Percentiles rank a stretch among this genome's conserved stretches.
Conservation (phyloP, 2,797 vertebrate species). For the Novumbra hubbsi region DNA sequence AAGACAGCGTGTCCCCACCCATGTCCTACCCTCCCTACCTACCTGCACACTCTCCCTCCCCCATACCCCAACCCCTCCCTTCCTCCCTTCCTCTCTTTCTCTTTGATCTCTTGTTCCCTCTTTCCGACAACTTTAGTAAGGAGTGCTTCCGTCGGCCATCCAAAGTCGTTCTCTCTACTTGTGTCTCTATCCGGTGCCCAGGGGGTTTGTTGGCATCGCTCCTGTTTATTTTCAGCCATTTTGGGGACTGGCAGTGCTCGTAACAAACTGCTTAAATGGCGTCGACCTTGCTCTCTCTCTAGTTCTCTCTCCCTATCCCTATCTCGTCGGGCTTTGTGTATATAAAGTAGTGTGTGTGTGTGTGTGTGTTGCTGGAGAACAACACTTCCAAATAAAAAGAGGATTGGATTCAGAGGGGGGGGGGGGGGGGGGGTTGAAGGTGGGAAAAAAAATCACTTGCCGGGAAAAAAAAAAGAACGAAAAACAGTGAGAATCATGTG, state of each 20-base stretch:
- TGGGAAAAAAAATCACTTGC: slow-evolving; percentile 55
- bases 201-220: slow-evolving; percentile 76
- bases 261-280: slow-evolving; percentile 88
- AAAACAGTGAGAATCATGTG: slow-evolving; percentile 76
- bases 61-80: no score
- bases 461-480: slow-evolving; percentile 58
- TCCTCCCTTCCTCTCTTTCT: slow-evolving; percentile 12
- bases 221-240: slow-evolving; percentile 90
- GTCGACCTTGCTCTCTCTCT: slow-evolving; percentile 74
- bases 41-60: no score
- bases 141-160: slow-evolving; percentile 58
- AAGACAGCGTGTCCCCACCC: slow-evolving; percentile 29
- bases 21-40: slow-evolving; percentile 1
- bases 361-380: slow-evolving; percentile 56
- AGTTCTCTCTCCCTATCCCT: slow-evolving; percentile 62
- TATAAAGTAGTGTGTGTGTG: slow-evolving; percentile 71
- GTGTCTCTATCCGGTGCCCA: slow-evolving; percentile 36
- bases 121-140: slow-evolving; percentile 60
- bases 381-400: slow-evolving; percentile 77
- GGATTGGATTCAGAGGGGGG: slow-evolving; percentile 70
- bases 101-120: slow-evolving; percentile 59
- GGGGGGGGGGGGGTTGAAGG: slow-evolving; percentile 28
- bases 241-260: slow-evolving; percentile 84
- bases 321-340: slow-evolving; percentile 77
- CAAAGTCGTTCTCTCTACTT: slow-evolving; percentile 41